phyloP scores from a whole-genome alignment of 2,888 invertebrate species.

The Harpalus rufipes region DNA sequence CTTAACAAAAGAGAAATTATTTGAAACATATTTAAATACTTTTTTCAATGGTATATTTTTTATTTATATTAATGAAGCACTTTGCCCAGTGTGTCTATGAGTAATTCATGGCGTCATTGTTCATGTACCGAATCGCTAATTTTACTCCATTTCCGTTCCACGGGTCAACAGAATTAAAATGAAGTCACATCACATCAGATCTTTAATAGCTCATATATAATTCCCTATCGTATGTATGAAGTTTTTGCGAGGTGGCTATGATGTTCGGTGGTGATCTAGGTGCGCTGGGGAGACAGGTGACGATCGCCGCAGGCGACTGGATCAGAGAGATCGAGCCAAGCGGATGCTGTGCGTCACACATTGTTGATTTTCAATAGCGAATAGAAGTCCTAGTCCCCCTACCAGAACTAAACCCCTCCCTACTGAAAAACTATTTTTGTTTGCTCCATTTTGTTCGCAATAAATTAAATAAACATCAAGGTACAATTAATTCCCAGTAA shows the following conservation, averaged over 20 bases:
- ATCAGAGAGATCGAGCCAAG: constrained; percentile 21
- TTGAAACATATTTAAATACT: too few relatives aligned
- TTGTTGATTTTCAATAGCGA: constrained; percentile 76
- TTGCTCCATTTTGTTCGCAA: constrained; percentile 4
- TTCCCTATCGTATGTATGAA: neutral
- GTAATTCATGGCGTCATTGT: constrained; percentile 44
- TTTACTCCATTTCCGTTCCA: constrained; percentile 56
- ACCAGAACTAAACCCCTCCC: constrained; percentile 28
- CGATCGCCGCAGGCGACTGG: constrained; percentile 9
- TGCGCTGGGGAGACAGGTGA: constrained; percentile 15
- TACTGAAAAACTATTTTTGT: constrained; percentile 22
- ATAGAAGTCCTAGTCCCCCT: constrained; percentile 72
- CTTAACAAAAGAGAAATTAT: too few relatives aligned
- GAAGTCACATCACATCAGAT: constrained; percentile 7
- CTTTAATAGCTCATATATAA: constrained; percentile 3
- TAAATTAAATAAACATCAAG: neutral
- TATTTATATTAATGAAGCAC: neutral
- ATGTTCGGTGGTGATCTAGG: neutral
- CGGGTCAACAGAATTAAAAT: constrained; percentile 41
- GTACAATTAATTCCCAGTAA: neutral
- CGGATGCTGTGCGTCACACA: constrained; percentile 73
- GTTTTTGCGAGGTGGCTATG: neutral
- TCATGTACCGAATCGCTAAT: constrained; percentile 59
- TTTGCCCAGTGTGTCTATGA: neutral
- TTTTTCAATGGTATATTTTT: neutral